Base-by-base conservation (phyloP, 2,888 invertebrate genomes). In the Sinopyrophorus schimmeli region DNA sequence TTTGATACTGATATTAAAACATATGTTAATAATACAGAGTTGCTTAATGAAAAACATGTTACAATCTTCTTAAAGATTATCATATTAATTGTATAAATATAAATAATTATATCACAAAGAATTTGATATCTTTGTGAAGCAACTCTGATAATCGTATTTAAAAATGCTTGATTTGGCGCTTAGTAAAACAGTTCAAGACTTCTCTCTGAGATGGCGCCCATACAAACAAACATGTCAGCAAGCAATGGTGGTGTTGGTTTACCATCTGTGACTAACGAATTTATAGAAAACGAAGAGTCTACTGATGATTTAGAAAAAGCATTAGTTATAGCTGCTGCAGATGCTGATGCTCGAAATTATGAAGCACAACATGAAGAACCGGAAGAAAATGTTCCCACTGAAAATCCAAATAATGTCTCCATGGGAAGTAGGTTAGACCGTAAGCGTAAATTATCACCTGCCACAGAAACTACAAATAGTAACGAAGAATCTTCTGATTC, bases 231-330 rank as follows among this genome's bases (percentile, higher is more conserved):
- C 18, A 46, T 46, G 38, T 38, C 46, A 17, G 15, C 20, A 16
- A 11, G 10, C 18, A 30, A 38, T 46, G 24, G 11, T 15, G 32
- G n/a, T 5, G 6, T 30, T 3, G 20, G 21, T 5, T 21, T 40
- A 15, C 37, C 30, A 12, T 38, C 38, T 3, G 37, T 35, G 21
- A 2, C 4, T 11, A 38, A 39, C 12, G 31, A 46, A 11, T 48
- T 42, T 49, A 21, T 38, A n/a, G 49, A 41, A 27, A 44, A 27
- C 34, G 44, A 57, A 30, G 66, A 67, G 47, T 63, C 60, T 34
- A 61, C 66, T 12, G 69, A 71, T 23, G 71, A 71, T 57, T 62
- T 72, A 47, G 72, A 72, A 48, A 60, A 69, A 49, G 64, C 69
- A 21, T 55, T 73, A 31, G 61, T 73, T 21, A 50, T 70, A 49